Percentiles rank a stretch among this genome's conserved stretches.
Evolutionary conservation across 2,797 vertebrate genomes (phyloP).

Genomic region (Pseudopleuronectes americanus): DNA sequence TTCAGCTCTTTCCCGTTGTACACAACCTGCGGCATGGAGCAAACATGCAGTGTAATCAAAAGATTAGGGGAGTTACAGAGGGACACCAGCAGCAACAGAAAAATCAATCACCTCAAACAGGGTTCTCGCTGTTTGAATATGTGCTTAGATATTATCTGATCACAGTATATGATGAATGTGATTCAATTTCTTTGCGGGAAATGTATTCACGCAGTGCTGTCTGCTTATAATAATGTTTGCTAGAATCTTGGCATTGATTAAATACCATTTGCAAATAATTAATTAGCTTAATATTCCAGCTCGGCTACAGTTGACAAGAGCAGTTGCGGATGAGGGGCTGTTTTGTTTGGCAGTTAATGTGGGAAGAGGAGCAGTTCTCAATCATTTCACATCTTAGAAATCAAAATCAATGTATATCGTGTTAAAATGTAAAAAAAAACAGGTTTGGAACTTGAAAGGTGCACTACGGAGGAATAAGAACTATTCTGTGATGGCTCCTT

Average conservation of each 20-base stretch:
- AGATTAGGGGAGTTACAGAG: slow-evolving; percentile 31
- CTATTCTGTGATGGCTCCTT: not conserved
- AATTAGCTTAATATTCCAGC: slow-evolving; percentile 65
- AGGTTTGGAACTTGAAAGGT: not conserved
- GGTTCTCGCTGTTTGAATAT: slow-evolving; percentile 52
- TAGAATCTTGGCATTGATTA: slow-evolving; percentile 71
- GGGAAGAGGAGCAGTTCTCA: slow-evolving; percentile 24
- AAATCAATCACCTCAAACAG: slow-evolving; percentile 57
- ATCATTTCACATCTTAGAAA: slow-evolving; percentile 23
- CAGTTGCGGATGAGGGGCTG: slow-evolving; percentile 30
- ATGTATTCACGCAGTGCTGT: slow-evolving; percentile 57
- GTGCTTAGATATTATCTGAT: slow-evolving; percentile 57
- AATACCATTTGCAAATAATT: slow-evolving; percentile 73
- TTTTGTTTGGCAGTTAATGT: slow-evolving; percentile 44
- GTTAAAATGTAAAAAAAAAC: not conserved
- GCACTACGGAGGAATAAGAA: not conserved
- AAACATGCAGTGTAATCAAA: slow-evolving; percentile 45
- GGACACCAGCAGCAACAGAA: slow-evolving; percentile 31
- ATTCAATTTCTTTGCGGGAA: slow-evolving; percentile 65
- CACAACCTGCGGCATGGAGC: slow-evolving; percentile 86
- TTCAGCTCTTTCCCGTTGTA: slow-evolving; percentile 97
- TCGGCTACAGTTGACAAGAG: slow-evolving; percentile 36
- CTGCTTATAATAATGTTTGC: slow-evolving; percentile 71
- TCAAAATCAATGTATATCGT: slow-evolving; percentile 12
- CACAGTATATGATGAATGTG: slow-evolving; percentile 65